These are phyloP conservation scores for Sphaerophoria taeniata DNA, from an alignment of 2,888 invertebrate species.

Conservation along the genomic window DNA sequence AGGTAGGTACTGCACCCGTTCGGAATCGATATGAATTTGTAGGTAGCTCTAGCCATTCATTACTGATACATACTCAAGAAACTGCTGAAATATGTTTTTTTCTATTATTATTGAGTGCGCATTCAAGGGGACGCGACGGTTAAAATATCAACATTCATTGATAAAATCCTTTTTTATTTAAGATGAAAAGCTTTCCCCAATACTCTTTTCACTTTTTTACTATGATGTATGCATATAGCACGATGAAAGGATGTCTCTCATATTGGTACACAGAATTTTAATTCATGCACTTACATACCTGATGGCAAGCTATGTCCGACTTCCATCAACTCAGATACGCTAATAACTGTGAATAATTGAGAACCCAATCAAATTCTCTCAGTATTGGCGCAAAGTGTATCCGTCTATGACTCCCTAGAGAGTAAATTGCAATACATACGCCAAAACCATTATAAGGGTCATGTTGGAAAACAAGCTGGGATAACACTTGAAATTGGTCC, in stretches of 20 bases:
- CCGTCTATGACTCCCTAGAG: slow-evolving; percentile 58
- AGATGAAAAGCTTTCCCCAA: too few relatives aligned
- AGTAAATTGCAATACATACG: not conserved
- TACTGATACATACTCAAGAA: too few relatives aligned
- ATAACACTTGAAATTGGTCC: not conserved
- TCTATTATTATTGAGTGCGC: too few relatives aligned
- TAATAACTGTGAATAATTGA: slow-evolving; percentile 83
- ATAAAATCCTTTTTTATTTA: too few relatives aligned
- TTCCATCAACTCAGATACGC: slow-evolving; percentile 71
- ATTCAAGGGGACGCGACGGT: too few relatives aligned
- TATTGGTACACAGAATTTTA: slow-evolving; percentile 11
- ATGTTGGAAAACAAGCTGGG: not conserved
- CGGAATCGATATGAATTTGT: too few relatives aligned
- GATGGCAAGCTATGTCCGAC: slow-evolving; percentile 5
- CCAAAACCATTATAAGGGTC: slow-evolving; percentile 7
- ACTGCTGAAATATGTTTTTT: too few relatives aligned
- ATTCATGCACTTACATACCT: slow-evolving; percentile 34
- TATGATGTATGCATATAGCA: too few relatives aligned
- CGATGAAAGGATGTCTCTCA: slow-evolving; percentile 4
- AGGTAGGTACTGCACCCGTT: too few relatives aligned
- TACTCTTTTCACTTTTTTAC: too few relatives aligned
- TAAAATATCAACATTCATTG: too few relatives aligned
- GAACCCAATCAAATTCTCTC: slow-evolving; percentile 82
- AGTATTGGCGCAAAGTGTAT: slow-evolving; percentile 52
- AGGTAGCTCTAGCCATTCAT: too few relatives aligned